phyloP scores from a whole-genome alignment of 1,140 invertebrate genomes.

The Scylla paramamosain region DNA sequence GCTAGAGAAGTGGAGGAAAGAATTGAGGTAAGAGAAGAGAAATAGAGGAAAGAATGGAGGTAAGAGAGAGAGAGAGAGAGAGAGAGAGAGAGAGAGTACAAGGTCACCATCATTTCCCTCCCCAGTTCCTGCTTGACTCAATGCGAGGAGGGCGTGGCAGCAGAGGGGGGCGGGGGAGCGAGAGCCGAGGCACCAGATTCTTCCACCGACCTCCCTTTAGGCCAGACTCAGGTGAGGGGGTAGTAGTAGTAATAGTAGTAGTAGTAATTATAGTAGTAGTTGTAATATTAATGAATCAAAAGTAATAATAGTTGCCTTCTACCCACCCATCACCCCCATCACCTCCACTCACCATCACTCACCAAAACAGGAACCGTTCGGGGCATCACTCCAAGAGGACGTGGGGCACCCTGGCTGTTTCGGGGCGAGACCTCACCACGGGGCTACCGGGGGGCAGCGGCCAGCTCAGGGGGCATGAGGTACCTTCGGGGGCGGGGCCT shows the following conservation, averaged over 20 bases:
- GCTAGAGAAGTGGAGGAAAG: too few relatives aligned
- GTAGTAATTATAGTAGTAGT: not conserved
- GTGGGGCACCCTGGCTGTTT: conserved; percentile 72
- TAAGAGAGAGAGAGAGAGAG: too few relatives aligned
- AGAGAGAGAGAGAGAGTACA: too few relatives aligned
- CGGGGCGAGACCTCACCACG: conserved; percentile 71
- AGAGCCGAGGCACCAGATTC: conserved; percentile 69
- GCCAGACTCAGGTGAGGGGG: conserved; percentile 60
- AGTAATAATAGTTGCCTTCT: too few relatives aligned
- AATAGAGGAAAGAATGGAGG: too few relatives aligned
- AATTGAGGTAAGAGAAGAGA: too few relatives aligned
- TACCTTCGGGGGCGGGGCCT: conserved; percentile 66
- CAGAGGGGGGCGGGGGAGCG: conserved; percentile 59
- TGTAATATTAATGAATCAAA: not conserved
- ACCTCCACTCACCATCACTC: too few relatives aligned
- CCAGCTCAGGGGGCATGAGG: conserved; percentile 63
- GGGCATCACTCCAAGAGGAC: conserved; percentile 69
- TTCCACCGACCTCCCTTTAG: conserved; percentile 74
- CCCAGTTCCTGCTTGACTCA: conserved; percentile 73
- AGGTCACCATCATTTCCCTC: too few relatives aligned
- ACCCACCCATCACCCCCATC: too few relatives aligned
- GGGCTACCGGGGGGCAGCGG: conserved; percentile 52
- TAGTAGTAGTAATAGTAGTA: not conserved
- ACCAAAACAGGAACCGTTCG: conserved; percentile 40
- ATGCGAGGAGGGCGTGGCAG: conserved; percentile 69